Evolutionary conservation across 2,888 invertebrate species (phyloP), one percentile per base, ranked within the genome.

Genomic region (Caradrina kadenii): DNA sequence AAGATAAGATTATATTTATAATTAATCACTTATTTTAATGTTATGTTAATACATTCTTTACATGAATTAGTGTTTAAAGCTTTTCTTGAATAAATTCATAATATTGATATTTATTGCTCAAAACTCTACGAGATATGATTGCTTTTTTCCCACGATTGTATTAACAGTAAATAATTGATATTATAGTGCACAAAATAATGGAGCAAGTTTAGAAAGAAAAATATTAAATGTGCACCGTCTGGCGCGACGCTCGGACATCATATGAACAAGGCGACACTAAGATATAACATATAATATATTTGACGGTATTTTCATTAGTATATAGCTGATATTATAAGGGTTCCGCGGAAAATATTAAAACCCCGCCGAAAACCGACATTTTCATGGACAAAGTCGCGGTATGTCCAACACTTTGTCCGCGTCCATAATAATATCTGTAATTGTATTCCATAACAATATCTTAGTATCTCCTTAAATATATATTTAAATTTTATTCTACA

Each of bases 81-180:
- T 0, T 31, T 1, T 11, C 53, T 0, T 21, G 35, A 53, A 42
- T 17, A 17, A 49, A 60, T 45, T 6, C 15, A 21, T 4, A 8
- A 54, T 22, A 17, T 19, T 48, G 10, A 60, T 42, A 15, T 48
- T 61, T 31, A 13, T 56, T 73, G 55, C 39, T 52, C 58, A 74
- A 54, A 70, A 26, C 13, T n/a, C n/a, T n/a, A n/a, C 49, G 15
- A n/a, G 31, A 4, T 31, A 21, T 45, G 26, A 59, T 42, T 13
- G 42, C 39, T 39, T 26, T 52, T 56, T 21, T 11, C 22, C 7
- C 15, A 11, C 54, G 49, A 59, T 22, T 64, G 0, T 22, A 15
- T 1, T 22, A 11, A 35, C 39, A 45, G 10, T 26, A 19, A 45
- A 45, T 35, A 0, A 74, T 54, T 63, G 39, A 19, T 22, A 31